Percentiles rank a stretch among this genome's conserved stretches.
phyloP scores from a whole-genome alignment of 1,140 invertebrate genomes.

The Drosophila mayri region DNA sequence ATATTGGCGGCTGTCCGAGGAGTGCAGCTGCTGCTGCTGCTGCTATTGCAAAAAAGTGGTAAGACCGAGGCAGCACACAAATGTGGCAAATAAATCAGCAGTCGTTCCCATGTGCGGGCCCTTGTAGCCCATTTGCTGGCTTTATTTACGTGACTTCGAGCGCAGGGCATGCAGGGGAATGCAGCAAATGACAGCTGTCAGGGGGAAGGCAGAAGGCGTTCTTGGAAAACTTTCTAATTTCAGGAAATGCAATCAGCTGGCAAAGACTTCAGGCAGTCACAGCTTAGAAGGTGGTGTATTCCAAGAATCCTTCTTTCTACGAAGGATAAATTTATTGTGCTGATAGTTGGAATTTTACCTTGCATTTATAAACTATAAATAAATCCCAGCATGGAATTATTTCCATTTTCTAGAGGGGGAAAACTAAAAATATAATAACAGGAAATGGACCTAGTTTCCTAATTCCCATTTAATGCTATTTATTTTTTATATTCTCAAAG shows the following conservation, averaged over 20 bases:
- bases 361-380: too few species aligned
- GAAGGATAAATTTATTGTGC: background rate
- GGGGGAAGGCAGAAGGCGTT: constrained; percentile 11
- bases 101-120: constrained; percentile 32
- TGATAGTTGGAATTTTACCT: background rate
- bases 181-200: constrained; percentile 20
- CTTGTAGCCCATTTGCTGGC: constrained; percentile 53
- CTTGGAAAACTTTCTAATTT: constrained; percentile 28
- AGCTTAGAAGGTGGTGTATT: background rate
- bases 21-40: constrained; percentile 13
- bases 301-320: background rate
- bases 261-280: background rate
- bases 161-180: background rate
- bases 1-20: constrained; percentile 45
- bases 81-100: constrained; percentile 64
- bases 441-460: too few species aligned
- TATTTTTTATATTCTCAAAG: background rate
- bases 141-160: constrained; percentile 54
- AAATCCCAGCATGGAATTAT: too few species aligned
- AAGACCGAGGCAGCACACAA: constrained; percentile 45
- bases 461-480: too few species aligned
- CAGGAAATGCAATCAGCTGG: constrained; percentile 23
- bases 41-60: constrained; percentile 37
- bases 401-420: too few species aligned
- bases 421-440: too few species aligned